phyloP scores from a whole-genome alignment of 1,140 invertebrate genomes.

The Drosophila pallidifrons region DNA sequence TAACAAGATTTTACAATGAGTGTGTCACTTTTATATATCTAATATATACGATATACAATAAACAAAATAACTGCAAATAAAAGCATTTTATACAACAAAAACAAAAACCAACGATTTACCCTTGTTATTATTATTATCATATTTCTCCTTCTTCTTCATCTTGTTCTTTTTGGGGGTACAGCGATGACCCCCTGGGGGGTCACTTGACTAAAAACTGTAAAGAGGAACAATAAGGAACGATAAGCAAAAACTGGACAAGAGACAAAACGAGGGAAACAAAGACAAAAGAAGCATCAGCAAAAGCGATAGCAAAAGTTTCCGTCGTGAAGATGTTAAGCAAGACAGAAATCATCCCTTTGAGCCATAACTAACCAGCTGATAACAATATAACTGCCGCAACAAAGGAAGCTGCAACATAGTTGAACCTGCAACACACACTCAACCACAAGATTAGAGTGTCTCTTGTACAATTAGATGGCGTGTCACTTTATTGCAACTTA shows the following conservation, averaged over 20 bases:
- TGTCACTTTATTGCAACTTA: conserved; percentile 2
- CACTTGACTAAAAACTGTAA: conserved; percentile 46
- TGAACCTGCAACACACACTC: conserved; percentile 6
- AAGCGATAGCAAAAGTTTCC: conserved; percentile 34
- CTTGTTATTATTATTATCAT: conserved; percentile 40
- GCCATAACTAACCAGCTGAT: conserved; percentile 52
- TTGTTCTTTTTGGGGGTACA: neutral
- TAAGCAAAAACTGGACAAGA: conserved; percentile 50
- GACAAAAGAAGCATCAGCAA: conserved; percentile 31
- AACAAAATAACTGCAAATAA: conserved; percentile 68
- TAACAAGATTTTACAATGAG: conserved; percentile 82
- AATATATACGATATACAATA: conserved; percentile 69
- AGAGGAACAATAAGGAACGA: conserved; percentile 49
- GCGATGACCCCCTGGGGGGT: conserved; percentile 37
- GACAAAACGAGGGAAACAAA: no score
- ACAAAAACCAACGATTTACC: conserved; percentile 13
- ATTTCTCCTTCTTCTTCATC: no score
- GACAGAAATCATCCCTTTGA: conserved; percentile 42
- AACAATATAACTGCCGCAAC: conserved; percentile 31
- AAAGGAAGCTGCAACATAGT: conserved; percentile 31
- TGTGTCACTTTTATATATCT: conserved; percentile 81
- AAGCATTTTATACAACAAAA: conserved; percentile 75
- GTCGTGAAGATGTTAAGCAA: conserved; percentile 20
- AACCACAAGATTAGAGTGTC: neutral
- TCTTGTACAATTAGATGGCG: neutral